Evolutionary conservation across 1,140 invertebrate genomes (phyloP), one percentile per base, ranked within the genome.

Genomic region (Drosophila truncata): DNA sequence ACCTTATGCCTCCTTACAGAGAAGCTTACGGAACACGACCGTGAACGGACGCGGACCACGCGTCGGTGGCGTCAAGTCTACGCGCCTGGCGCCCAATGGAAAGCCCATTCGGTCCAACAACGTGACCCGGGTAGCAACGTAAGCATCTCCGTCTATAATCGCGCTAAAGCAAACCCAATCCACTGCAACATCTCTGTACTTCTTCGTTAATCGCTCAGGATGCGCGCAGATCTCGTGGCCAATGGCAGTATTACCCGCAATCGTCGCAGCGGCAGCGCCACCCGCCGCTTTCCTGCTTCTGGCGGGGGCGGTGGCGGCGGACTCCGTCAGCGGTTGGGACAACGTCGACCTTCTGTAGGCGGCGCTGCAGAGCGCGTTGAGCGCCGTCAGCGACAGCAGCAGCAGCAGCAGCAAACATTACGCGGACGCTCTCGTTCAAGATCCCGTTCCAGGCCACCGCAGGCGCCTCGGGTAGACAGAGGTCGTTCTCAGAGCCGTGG

Each of bases 1-100:
- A 80, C 82, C 82, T 91, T 86, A 91, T 90, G 84, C 82, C 86
- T 92, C 78, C 81, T 92, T 92, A 92, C 92, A 93, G 92, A 93
- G 91, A 92, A 93, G 92, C 82, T 79, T 93, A 78, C 88, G 90
- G 85, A 83, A 74, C 55, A 72, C 80, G 50, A 64, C 63, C 44
- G 70, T 41, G 42, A 72, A 35, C 39, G 58, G 60, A 41, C 74
- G 74, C 49, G 74, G 74, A 69, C 14, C 41, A 46, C 91, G 85
- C 52, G 54, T 85, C 33, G 80, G 73, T 39, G 79, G 72, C 62
- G 73, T 77, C 25, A 91, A 83, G 80, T 72, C 91, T 9, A 47
- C 92, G 52, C 91, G 91, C 44, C 60, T 92, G 66, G 91, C 77
- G 46, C 86, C 87, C 33, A 92, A 84, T 62, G 92, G 92, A 64